phyloP scores from a whole-genome alignment of 2,113 vertebrate genomes.

The Oryzias woworae region DNA sequence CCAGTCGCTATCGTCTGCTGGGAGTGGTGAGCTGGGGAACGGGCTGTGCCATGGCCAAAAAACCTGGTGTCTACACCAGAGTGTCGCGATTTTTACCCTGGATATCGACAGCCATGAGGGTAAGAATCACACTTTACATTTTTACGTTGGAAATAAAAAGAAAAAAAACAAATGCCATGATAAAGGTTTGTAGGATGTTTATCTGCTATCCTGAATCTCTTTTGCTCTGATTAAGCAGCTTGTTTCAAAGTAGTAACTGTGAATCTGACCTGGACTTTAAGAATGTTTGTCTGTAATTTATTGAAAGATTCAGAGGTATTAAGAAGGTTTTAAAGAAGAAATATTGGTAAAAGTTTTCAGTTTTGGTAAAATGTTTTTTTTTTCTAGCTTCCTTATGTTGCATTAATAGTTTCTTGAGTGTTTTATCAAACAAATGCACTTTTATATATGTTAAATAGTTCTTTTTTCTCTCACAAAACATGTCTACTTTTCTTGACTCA shows the following conservation, averaged over 20 bases:
- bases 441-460: neutral
- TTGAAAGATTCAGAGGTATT: neutral
- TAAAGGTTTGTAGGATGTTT: too few species aligned
- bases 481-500: neutral
- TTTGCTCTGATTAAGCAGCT: too few species aligned
- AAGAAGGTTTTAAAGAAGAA: neutral
- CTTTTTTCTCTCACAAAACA: neutral
- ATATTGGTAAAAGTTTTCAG: too few species aligned
- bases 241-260: too few species aligned
- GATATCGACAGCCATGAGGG: conserved; percentile 89
- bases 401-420: neutral
- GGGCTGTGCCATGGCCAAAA: conserved; percentile 87
- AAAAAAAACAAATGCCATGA: too few species aligned
- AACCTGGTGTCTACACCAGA: conserved; percentile 89
- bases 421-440: neutral
- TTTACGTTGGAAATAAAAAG: too few species aligned
- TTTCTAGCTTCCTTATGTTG: neutral
- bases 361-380: fast-evolving
- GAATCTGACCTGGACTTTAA: too few species aligned
- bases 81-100: conserved; percentile 87
- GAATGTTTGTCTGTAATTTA: too few species aligned
- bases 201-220: too few species aligned
- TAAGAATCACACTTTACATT: conserved; percentile 50
- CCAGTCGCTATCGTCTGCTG: conserved; percentile 82
- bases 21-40: conserved; percentile 94